Evolutionary conservation across 1,140 invertebrate species (phyloP).

Genomic region (Amyelois transitella): DNA sequence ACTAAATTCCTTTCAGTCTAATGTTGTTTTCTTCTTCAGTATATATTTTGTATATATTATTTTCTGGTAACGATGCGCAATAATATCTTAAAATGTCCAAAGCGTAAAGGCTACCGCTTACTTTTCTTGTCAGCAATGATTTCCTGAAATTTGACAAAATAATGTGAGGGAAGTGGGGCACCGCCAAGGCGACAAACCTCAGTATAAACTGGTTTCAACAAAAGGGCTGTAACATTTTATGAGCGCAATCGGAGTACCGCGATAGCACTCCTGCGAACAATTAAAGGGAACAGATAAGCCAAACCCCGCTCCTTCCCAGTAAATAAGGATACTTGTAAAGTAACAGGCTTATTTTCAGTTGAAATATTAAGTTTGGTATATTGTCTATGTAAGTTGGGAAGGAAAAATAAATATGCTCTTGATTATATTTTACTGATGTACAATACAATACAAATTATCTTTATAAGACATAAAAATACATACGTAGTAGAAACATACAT

Average conservation of each 20-base stretch:
- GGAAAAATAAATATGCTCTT: neutral
- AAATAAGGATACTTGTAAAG: conserved; percentile 15
- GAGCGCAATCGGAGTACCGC: conserved; percentile 45
- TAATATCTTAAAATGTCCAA: too few relatives aligned
- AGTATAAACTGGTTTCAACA: conserved; percentile 38
- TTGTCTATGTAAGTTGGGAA: neutral
- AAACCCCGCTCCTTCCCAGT: conserved; percentile 26
- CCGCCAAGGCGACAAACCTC: conserved; percentile 27
- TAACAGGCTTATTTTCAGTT: conserved; percentile 6
- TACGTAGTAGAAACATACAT: too few relatives aligned
- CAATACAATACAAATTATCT: too few relatives aligned
- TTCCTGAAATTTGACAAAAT: neutral
- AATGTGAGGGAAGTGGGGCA: neutral
- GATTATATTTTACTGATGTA: neutral
- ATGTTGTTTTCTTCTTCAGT: too few relatives aligned
- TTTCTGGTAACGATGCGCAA: too few relatives aligned
- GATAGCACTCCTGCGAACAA: conserved; percentile 64
- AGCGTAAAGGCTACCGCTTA: too few relatives aligned
- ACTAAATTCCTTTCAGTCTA: too few relatives aligned
- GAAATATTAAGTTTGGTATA: conserved; percentile 9
- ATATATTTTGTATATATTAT: too few relatives aligned
- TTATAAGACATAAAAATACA: too few relatives aligned
- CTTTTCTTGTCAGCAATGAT: too few relatives aligned
- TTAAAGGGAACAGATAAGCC: conserved; percentile 62
- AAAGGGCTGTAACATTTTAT: conserved; percentile 66